Percentiles rank a stretch among this genome's conserved stretches.
These are phyloP conservation scores for Paraescarpia echinospica DNA, from an alignment of 1,140 invertebrate genomes.

Conservation along the genomic window DNA sequence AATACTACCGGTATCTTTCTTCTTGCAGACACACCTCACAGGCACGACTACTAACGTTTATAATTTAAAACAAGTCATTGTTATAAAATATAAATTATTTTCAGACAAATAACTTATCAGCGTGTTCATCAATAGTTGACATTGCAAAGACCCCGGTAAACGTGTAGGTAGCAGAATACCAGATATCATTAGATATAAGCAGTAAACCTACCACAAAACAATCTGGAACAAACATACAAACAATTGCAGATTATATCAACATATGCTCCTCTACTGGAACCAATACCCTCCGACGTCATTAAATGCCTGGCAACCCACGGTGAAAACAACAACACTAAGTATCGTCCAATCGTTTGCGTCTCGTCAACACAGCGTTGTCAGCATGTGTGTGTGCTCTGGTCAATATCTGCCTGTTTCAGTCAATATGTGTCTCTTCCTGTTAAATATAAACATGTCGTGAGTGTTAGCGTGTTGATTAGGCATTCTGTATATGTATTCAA, in stretches of 20 bases:
- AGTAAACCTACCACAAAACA: neutral
- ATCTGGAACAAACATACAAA: neutral
- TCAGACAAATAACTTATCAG: no score
- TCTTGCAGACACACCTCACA: no score
- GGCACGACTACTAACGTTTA: no score
- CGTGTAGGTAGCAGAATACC: neutral
- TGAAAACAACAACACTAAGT: neutral
- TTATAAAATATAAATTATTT: no score
- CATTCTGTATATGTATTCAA: no score
- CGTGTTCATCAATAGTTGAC: no score
- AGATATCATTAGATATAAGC: neutral
- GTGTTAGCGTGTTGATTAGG: no score
- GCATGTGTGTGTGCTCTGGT: neutral
- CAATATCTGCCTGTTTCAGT: neutral
- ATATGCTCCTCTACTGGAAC: neutral
- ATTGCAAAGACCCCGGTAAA: no score
- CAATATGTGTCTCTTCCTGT: neutral
- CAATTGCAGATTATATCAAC: neutral
- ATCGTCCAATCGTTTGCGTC: neutral
- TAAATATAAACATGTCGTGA: no score
- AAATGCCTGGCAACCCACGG: neutral
- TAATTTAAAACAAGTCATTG: no score
- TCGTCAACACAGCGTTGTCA: neutral
- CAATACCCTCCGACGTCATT: neutral
- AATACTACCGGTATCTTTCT: no score